Conservation (phyloP, 2,888 invertebrate genomes). For the Philereme vetulata region DNA sequence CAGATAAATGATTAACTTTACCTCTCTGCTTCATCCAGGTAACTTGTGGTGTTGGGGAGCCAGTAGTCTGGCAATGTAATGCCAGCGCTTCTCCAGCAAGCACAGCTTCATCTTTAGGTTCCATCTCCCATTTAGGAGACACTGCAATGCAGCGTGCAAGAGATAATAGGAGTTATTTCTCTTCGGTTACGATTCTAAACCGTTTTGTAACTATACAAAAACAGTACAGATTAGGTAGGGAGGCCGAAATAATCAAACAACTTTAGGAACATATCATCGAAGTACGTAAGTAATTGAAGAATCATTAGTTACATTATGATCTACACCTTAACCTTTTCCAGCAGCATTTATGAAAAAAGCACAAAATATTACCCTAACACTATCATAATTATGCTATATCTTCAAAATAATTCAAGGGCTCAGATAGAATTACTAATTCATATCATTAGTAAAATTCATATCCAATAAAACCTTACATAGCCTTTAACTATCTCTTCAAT, state of each 20-base stretch:
- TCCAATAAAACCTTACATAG: background rate
- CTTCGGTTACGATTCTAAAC: too few species aligned
- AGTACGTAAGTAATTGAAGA: too few species aligned
- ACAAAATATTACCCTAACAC: background rate
- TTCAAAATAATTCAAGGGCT: too few species aligned
- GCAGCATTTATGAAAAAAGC: slow-evolving; percentile 9
- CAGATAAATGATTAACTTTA: slow-evolving; percentile 40
- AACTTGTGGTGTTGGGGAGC: slow-evolving; percentile 89
- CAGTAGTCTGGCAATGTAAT: slow-evolving; percentile 89
- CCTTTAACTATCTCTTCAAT: background rate
- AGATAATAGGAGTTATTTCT: slow-evolving; percentile 11
- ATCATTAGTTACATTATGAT: background rate
- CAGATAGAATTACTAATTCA: slow-evolving; percentile 1
- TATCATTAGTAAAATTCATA: background rate
- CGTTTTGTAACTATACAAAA: too few species aligned
- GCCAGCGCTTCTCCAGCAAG: slow-evolving; percentile 87
- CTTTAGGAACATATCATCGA: too few species aligned
- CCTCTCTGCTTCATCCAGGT: slow-evolving; percentile 90
- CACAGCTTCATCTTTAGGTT: slow-evolving; percentile 88
- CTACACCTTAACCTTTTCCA: slow-evolving; percentile 20
- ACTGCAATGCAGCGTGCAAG: slow-evolving; percentile 85
- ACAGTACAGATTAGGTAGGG: too few species aligned
- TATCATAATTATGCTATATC: too few species aligned
- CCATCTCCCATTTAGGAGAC: slow-evolving; percentile 89
- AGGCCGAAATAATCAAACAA: too few species aligned